Evolutionary conservation across 2,888 invertebrate genomes (phyloP), one percentile per base, ranked within the genome.

Genomic region (Lasius platythorax): DNA sequence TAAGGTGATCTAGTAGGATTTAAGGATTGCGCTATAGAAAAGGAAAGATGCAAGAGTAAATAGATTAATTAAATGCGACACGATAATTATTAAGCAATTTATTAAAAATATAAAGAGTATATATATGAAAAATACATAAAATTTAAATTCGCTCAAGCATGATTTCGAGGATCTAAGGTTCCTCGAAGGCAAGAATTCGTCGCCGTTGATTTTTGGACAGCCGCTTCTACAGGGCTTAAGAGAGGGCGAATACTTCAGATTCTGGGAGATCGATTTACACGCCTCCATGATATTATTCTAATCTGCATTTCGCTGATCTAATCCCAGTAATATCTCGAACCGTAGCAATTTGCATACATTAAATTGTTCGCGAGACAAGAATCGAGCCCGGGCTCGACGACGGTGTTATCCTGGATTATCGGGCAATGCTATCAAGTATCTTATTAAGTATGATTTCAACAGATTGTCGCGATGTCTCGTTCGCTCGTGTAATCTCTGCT

Each of bases 281-380:
- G 43, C 50, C 76, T 56, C 30, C 50, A 11, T 28, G 63, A 23
- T 70, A 85, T 87, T 84, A 87, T 85, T 43, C 68, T 73, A 68
- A 88, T 87, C 82, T 82, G 68, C 74, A 82, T 89, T 87, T 85
- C 66, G 66, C 63, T 82, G 83, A 84, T 78, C 85, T 89, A 89
- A 89, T 88, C 88, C 85, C 73, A 83, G 84, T 88, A 87, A 90
- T 88, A 87, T 90, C 85, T 28, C 78, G 75, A 78, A 82, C 83
- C 78, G 66, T 64, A 68, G 84, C 68, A 90, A 89, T 89, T 85
- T 89, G 85, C 89, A 90, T 89, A 78, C 82, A 87, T 89, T 89
- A 90, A 90, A 79, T 85, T 85, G 83, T 85, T 84, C 75, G 28
- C n/a, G 86, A 86, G 90, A 88, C 85, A 87, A 87, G 81, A 79